Base-by-base conservation (phyloP, 2,888 invertebrate species). In the Lepidocyrtoides sp. region DNA sequence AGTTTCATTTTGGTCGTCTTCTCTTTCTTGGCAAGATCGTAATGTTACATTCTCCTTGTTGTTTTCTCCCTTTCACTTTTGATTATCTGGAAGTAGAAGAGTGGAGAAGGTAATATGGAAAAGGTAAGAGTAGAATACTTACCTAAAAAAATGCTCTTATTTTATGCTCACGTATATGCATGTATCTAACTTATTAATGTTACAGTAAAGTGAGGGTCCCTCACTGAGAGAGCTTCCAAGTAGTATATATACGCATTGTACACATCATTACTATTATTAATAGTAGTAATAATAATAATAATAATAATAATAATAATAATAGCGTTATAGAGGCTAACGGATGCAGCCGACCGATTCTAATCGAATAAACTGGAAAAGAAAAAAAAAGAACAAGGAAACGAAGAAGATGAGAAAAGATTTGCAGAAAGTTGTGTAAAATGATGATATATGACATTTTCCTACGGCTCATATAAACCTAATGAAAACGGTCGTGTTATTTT, bases 361-460 rank as follows among this genome's bases (percentile, higher is more conserved):
- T 87, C 87, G 79, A 87, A 87, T 87, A 79, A 87, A 87, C 87
- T 79, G 69, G 54, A 87, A 79, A 87, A 87, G 26, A n/a, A 36
- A 20, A 41, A 60, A 12, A 20, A 41, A 20, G 36, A 69, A 12
- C 32, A 66, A 32, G 32, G 26, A 17, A 66, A n/a, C n/a, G 44
- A 79, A 79, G 54, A 66, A 51, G 87, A 87, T 72, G 75, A 60
- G 48, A 60, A 72, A 75, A 77, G 87, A 87, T 87, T 87, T 87
- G 77, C 36, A 79, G 87, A 87, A 87, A 87, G 66, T 79, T 87
- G 26, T 48, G 63, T 79, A 87, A 87, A 87, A 87, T 87, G 48
- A 87, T 87, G 87, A 87, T 87, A 79, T 87, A 87, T 66, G 79
- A 87, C 79, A 87, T 79, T 79, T 66, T 87, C 63, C 51, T 72